Evolutionary conservation across 2,113 vertebrate genomes (phyloP), one percentile per base, ranked within the genome.

Genomic region (Thunnus thynnus): DNA sequence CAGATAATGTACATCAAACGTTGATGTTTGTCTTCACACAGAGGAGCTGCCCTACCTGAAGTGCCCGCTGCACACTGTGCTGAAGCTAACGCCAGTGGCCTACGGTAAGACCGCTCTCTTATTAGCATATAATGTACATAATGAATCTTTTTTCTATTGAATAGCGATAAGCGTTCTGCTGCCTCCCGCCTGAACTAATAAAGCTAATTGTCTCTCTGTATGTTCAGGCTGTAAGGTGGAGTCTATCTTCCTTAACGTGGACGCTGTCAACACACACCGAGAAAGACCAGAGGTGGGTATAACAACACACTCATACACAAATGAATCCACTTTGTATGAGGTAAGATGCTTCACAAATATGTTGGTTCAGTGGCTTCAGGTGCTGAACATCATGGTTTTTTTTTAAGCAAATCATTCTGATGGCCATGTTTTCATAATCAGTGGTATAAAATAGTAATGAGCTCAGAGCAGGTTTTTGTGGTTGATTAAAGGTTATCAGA

Each of bases 31-130:
- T 75, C 1, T 57, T 46, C n/a, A 7, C 36, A 80, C 93, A 99
- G 98, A 97, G 72, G 95, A 98, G 86, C 96, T 99, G 90, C 98
- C 98, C 60, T 99, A 99, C 94, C 96, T 99, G 92, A 98, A 97
- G 94, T 99, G 98, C 85, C 96, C 98, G 0, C 93, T 99, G 87
- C 98, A 99, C 89, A 97, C 97, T 0, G 97, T 99, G 88, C 92
- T 99, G 91, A 99, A 99, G 95, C 94, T 99, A 52, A 99, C 98
- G 0, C 98, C 98, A 0, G 95, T 99, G 91, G 98, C 98, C 78
- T 99, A 99, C 0, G 98, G 98, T 99, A 91, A 95, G 96, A 86
- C 44, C 0, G 11, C 0, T 30, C 27, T 63, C 22, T 11, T 58
- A 0, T 44, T 7, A 0, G 0, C 13, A 0, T 58, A 13, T 13